Evolutionary conservation across 2,113 vertebrate species (phyloP).

Genomic region (Barnardius zonarius): DNA sequence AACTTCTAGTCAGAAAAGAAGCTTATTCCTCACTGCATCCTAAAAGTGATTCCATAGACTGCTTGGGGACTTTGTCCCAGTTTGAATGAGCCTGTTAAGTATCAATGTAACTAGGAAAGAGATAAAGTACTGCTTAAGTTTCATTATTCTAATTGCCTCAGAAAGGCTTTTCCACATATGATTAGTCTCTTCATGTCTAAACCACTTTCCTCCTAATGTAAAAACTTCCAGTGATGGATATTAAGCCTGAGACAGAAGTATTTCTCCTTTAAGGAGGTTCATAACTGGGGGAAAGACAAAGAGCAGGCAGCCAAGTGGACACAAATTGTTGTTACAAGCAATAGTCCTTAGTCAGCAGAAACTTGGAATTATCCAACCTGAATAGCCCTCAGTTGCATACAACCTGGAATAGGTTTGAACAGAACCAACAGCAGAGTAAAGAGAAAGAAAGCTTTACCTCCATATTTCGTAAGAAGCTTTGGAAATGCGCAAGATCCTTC

Average conservation of each 20-base stretch:
- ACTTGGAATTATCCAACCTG: neutral
- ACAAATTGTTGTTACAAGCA: neutral
- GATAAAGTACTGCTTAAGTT: constrained; percentile 9
- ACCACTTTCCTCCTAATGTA: neutral
- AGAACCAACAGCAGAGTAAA: neutral
- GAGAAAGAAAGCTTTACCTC: neutral
- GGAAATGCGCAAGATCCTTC: neutral
- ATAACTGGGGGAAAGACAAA: neutral
- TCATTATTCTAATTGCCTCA: constrained; percentile 18
- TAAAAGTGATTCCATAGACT: neutral
- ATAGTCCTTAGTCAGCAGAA: neutral
- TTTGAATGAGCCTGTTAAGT: neutral
- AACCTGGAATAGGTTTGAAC: neutral
- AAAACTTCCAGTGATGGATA: neutral
- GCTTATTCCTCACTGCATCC: neutral
- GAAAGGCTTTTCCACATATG: neutral
- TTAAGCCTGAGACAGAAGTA: neutral
- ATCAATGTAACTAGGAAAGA: neutral
- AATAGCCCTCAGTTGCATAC: neutral
- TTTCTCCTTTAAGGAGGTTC: neutral
- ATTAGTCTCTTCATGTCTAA: neutral
- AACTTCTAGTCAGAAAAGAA: neutral
- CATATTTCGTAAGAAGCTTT: neutral
- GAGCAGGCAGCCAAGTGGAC: neutral
- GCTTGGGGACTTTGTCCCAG: neutral